phyloP scores from a whole-genome alignment of 2,888 invertebrate genomes.

The Perdita meconis region DNA sequence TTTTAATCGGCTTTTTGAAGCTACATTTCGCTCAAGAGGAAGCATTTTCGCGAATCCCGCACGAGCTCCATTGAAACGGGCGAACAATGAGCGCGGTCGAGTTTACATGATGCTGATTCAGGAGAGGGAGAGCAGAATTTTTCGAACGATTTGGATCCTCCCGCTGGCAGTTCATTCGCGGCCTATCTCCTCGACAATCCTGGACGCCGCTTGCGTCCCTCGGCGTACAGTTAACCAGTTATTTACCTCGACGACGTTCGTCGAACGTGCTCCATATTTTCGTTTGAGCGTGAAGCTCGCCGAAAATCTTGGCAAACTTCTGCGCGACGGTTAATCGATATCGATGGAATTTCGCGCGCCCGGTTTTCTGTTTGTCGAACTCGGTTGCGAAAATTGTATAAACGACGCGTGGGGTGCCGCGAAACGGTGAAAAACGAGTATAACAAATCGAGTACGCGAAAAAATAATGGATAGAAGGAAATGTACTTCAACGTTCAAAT shows the following conservation, averaged over 20 bases:
- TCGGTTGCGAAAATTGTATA: background rate
- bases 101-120: slow-evolving; percentile 11
- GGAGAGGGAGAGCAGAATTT: slow-evolving; percentile 13
- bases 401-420: background rate
- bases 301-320: background rate
- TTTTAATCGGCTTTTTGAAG: slow-evolving; percentile 26
- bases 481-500: background rate
- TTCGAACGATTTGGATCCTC: slow-evolving; percentile 14
- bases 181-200: background rate
- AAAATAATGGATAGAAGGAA: background rate
- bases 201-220: background rate
- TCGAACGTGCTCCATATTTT: background rate
- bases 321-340: background rate
- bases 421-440: background rate
- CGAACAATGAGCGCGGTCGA: slow-evolving; percentile 32
- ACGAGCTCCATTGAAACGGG: too few species aligned
- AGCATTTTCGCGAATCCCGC: slow-evolving; percentile 11
- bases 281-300: background rate
- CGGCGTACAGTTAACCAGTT: background rate
- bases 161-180: background rate
- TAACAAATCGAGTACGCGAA: background rate
- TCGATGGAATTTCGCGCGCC: too few species aligned
- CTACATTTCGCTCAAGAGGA: slow-evolving; percentile 1
- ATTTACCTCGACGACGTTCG: background rate
- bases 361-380: background rate